Base-by-base conservation (phyloP, 1,140 invertebrate genomes). In the Drosophila chauvacae region DNA sequence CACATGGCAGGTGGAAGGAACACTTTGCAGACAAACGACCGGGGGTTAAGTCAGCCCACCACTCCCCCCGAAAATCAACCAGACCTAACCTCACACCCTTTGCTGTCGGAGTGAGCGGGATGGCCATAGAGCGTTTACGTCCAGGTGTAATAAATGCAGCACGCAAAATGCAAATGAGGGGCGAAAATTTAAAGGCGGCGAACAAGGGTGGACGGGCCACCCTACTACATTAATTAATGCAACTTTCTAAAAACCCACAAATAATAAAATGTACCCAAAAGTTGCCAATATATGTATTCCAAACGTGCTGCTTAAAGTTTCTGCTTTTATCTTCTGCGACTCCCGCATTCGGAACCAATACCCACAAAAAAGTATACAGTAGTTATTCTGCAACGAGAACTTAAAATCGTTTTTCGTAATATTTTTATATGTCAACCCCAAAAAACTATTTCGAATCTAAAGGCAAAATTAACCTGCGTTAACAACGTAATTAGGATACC, bases 211-310 rank as follows among this genome's bases (percentile, higher is more conserved):
- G 26, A 0, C 71, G 26, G 20, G 7, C 35, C 35, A 56, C 53
- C 81, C 83, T 77, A 72, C 60, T 74, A 58, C 60, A 85, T 85
- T 85, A 85, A 85, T 85, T 85, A 85, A 87, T 72, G 63, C 72
- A 83, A 87, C 69, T 68, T 69, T 63, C 62, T 63, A 66, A 71
- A 75, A 51, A 79, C 33, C 48, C 60, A 75, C 45, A 64, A 41
- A 18, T 50, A 56, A 69, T 55, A 42, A 69, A 77, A 60, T 61
- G 10, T 14, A 51, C 47, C 13, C 30, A 41, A 76, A 73, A 35
- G 51, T 57, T 59, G 68, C 77, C 55, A 60, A 84, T 63, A 82
- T 50, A 84, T 63, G 79, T 50, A 44, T 45, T 58, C 37, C 14
- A 78, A 66, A 83, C 57, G 41, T 80, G 51, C 55, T 64, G 74